These are phyloP conservation scores for Deroplatys truncata DNA, from an alignment of 2,888 invertebrate genomes.

Conservation along the genomic window DNA sequence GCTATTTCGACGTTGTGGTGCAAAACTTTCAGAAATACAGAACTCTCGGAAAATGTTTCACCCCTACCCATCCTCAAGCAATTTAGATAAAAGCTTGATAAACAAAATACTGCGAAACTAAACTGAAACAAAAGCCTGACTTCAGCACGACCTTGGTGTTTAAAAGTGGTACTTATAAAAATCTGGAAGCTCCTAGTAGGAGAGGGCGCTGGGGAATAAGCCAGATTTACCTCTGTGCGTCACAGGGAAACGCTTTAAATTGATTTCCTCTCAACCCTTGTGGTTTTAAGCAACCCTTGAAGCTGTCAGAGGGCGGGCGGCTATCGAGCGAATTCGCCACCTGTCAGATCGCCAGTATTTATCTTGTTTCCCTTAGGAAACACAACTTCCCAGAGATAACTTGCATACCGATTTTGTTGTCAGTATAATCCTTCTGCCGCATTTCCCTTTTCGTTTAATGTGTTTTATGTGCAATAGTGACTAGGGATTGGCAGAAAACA, in stretches of 20 bases:
- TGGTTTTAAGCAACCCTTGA: background rate
- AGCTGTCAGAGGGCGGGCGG: background rate
- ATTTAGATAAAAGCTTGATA: background rate
- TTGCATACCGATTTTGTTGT: background rate
- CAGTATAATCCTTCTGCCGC: too few relatives aligned
- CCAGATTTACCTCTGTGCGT: background rate
- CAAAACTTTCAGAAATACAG: background rate
- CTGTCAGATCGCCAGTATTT: background rate
- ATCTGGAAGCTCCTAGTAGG: background rate
- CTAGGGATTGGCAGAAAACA: too few relatives aligned
- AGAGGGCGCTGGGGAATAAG: background rate
- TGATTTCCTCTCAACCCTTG: background rate
- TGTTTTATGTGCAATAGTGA: background rate
- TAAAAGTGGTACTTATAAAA: background rate
- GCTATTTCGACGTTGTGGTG: background rate
- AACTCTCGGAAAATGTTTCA: background rate
- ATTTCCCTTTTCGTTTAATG: background rate
- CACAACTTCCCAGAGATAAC: background rate
- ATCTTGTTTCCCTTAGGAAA: background rate
- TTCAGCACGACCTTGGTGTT: background rate
- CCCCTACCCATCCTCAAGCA: background rate
- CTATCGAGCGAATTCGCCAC: background rate
- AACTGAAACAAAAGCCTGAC: background rate
- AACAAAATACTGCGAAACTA: background rate
- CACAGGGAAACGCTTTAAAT: background rate